A percentile compares a stretch with the other conserved stretches of the same genome.
Evolutionary conservation across 2,113 vertebrate genomes (phyloP).

Genomic region (Onychostruthus taczanowskii): DNA sequence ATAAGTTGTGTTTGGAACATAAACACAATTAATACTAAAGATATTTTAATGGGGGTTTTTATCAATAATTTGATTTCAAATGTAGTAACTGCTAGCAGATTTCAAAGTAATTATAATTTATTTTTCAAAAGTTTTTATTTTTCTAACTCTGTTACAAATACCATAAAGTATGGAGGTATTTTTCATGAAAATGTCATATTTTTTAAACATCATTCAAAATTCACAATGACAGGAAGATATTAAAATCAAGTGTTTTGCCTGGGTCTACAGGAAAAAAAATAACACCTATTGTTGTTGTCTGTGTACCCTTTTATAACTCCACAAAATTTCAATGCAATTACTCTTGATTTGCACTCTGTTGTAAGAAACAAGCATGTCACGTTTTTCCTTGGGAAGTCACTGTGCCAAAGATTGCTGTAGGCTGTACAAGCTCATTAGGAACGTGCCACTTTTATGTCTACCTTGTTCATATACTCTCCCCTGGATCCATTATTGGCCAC

Average conservation of each 20-base stretch:
- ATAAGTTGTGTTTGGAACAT: neutral
- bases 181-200: neutral
- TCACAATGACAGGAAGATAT: neutral
- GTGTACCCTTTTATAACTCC: neutral
- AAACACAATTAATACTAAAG: neutral
- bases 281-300: neutral
- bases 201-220: neutral
- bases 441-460: neutral
- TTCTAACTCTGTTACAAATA: neutral
- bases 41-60: neutral
- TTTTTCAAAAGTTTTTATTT: neutral
- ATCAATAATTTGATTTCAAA: neutral
- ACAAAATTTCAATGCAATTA: slow-evolving; percentile 44
- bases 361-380: neutral
- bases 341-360: neutral
- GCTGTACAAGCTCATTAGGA: neutral
- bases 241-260: neutral
- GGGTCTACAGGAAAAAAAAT: neutral
- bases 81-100: neutral
- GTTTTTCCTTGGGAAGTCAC: neutral
- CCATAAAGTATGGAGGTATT: neutral
- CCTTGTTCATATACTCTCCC: neutral
- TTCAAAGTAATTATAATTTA: neutral
- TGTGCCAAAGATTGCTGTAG: neutral
- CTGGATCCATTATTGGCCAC: neutral